Percentiles rank a stretch among this genome's conserved stretches.
Conservation (phyloP, 1,140 invertebrate species). For the silkworm (Bombyx mori) region DNA sequence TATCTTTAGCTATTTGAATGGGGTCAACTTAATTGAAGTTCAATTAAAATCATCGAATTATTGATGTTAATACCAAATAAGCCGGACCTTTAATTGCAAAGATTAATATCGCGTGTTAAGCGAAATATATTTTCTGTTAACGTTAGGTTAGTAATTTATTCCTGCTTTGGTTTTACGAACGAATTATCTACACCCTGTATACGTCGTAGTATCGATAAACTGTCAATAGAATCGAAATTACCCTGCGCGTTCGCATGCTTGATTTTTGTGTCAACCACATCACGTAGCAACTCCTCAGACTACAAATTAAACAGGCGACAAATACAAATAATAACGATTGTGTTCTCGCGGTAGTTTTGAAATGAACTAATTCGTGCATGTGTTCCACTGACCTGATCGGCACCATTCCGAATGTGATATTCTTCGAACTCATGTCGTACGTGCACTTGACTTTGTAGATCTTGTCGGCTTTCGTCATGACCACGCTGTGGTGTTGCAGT, state of each 20-base stretch:
- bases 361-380: constrained; percentile 1
- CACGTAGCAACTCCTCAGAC: constrained; percentile 20
- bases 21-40: too few relatives aligned
- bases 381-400: constrained; percentile 81
- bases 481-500: constrained; percentile 94
- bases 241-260: constrained; percentile 20
- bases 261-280: constrained; percentile 19
- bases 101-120: too few relatives aligned
- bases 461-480: constrained; percentile 97
- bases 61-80: too few relatives aligned
- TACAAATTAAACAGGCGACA: too few relatives aligned
- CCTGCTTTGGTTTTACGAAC: too few relatives aligned
- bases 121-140: too few relatives aligned
- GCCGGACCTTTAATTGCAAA: too few relatives aligned
- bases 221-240: constrained; percentile 35
- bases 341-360: constrained; percentile 6
- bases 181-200: constrained; percentile 18
- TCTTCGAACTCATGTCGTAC: constrained; percentile 96
- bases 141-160: too few relatives aligned
- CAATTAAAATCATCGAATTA: too few relatives aligned
- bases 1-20: too few relatives aligned
- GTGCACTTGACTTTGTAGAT: constrained; percentile 97
- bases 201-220: constrained; percentile 36
- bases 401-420: constrained; percentile 98
- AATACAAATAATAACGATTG: too few relatives aligned